Evolutionary conservation across 2,797 vertebrate species (phyloP).

Genomic region (Ptychobarbus kaznakovi): DNA sequence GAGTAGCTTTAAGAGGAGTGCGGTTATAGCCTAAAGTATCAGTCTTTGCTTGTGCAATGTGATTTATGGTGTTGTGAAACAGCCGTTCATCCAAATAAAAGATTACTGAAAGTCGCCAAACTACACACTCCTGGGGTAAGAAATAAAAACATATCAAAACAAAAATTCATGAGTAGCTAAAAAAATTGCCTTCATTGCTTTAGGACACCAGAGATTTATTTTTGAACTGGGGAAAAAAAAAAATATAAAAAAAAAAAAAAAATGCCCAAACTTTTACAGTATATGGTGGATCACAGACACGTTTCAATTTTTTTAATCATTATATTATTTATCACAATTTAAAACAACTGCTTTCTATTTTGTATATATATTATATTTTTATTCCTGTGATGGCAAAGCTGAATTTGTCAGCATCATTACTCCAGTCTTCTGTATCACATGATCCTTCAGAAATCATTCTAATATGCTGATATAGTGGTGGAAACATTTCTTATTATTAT

Average conservation of each 20-base stretch:
- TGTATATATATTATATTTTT: background rate
- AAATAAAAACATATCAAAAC: conserved; percentile 42
- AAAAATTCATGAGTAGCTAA: conserved; percentile 29
- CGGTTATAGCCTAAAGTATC: conserved; percentile 48
- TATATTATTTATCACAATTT: background rate
- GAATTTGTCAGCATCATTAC: background rate
- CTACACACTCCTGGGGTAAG: conserved; percentile 46
- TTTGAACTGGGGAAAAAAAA: too few relatives aligned
- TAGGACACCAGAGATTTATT: background rate
- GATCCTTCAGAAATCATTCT: background rate
- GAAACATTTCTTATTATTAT: background rate
- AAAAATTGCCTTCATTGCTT: background rate
- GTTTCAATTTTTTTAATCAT: background rate
- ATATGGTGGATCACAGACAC: background rate
- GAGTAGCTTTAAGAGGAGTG: conserved; percentile 56
- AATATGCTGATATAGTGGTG: background rate
- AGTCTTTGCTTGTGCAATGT: conserved; percentile 44
- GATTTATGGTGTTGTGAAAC: conserved; percentile 56
- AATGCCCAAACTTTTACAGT: too few relatives aligned
- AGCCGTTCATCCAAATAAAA: conserved; percentile 48
- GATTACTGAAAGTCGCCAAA: conserved; percentile 56
- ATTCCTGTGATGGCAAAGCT: background rate
- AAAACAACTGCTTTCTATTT: background rate
- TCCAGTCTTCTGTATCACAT: background rate
- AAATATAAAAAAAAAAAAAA: too few relatives aligned